Evolutionary conservation across 2,888 invertebrate genomes (phyloP).

Genomic region (Metalampra italica): DNA sequence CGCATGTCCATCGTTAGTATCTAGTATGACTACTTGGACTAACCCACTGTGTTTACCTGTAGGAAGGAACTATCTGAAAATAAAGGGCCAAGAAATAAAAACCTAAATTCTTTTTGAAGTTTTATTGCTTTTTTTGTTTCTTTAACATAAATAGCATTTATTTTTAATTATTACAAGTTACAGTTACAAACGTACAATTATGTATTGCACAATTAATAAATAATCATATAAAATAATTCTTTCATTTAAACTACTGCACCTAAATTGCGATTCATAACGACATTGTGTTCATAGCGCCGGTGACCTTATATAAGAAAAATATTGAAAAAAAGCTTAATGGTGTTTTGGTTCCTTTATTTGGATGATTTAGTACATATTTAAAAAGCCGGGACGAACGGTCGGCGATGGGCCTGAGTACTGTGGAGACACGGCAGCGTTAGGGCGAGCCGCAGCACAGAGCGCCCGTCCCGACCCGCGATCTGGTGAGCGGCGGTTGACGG

Average conservation of each 20-base stretch:
- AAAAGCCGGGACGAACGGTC: conserved; percentile 65
- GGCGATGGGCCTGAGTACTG: conserved; percentile 51
- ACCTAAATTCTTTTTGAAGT: conserved; percentile 58
- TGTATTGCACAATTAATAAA: conserved; percentile 73
- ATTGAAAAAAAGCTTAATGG: conserved; percentile 64
- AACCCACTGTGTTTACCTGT: no score
- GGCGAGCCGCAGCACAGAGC: conserved; percentile 65
- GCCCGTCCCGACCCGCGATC: conserved; percentile 54
- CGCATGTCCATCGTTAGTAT: no score
- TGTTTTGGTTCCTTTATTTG: conserved; percentile 72
- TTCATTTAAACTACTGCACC: conserved; percentile 67
- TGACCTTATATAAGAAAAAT: conserved; percentile 66
- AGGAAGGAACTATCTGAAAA: no score
- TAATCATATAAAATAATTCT: conserved; percentile 74
- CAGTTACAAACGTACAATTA: conserved; percentile 74
- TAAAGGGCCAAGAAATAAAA: conserved; percentile 38
- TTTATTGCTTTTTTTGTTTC: conserved; percentile 76
- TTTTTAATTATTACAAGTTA: conserved; percentile 75
- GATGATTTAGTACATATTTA: conserved; percentile 56
- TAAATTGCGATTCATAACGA: conserved; percentile 50
- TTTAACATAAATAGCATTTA: conserved; percentile 78
- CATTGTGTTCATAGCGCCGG: conserved; percentile 52
- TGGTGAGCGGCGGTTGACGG: conserved; percentile 30
- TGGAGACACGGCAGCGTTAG: conserved; percentile 69
- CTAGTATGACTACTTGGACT: no score